Evolutionary conservation across 2,797 vertebrate genomes (phyloP), one percentile per base, ranked within the genome.

Genomic region (Tokudaia muenninki): DNA sequence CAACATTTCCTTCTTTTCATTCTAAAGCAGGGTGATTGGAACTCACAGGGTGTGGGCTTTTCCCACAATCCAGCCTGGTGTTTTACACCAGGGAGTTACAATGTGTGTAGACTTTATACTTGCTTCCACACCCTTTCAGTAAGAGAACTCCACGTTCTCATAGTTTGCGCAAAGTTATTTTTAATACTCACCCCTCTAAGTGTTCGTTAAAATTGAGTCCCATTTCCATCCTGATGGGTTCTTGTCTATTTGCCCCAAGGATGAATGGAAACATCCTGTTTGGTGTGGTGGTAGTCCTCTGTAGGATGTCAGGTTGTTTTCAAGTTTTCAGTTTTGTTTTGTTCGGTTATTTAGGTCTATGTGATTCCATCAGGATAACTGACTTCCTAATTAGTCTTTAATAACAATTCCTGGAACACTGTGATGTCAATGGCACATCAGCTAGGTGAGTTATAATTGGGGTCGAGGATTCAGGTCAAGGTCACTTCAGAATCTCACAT

Each of bases 371-470:
- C 92, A 99, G 99, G 7, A 98, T 99, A 97, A 99, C 99, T 98
- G 99, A 99, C 98, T 99, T 99, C 97, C 97, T 99, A 97, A 97
- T 99, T 96, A 98, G 96, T 92, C 99, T 99, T 97, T 98, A 99
- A 90, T 98, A 99, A 72, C 98, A 99, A 97, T 97, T 99, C 63
- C 99, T 99, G 94, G 99, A 99, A 96, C 98, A 99, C 89, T 99
- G 98, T 95, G 97, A 97, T 83, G 91, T 98, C 91, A 98, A 98
- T 67, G 99, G 89, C 99, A 99, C 82, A 98, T 99, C 92, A 99
- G 99, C 98, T 99, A 99, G 98, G 99, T 99, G 91, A 79, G 96
- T 91, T 81, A 50, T 34, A 12, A 6, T 24, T 41, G 47, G 84
- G 82, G 63, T 81, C 70, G 74, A 92, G 50, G 61, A 55, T 63